A percentile compares a stretch with the other conserved stretches of the same genome.
phyloP scores from a whole-genome alignment of 2,113 vertebrate genomes.

The Psilopsiagon aymara region DNA sequence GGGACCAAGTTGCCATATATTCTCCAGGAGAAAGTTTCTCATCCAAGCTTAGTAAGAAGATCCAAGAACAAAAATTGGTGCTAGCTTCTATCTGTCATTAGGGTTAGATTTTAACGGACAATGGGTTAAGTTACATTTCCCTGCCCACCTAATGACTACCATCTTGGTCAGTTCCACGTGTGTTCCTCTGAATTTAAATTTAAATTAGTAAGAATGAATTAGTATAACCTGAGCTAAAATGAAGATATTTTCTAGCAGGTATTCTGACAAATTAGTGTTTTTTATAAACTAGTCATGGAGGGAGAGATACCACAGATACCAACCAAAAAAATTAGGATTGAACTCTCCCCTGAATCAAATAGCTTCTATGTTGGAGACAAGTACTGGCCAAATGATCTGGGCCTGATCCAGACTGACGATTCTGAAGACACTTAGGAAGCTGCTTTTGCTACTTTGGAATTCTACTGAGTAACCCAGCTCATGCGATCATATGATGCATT shows the following conservation, averaged over 20 bases:
- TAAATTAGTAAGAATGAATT: neutral
- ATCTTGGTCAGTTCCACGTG: neutral
- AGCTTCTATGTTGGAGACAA: accelerated
- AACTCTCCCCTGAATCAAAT: neutral
- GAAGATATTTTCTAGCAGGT: neutral
- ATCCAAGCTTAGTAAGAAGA: neutral
- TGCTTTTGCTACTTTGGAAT: neutral
- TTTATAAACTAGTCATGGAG: neutral
- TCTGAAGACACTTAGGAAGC: neutral
- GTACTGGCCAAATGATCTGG: neutral
- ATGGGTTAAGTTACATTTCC: neutral
- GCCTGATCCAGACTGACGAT: neutral
- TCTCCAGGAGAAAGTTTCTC: neutral
- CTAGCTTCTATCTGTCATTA: accelerated
- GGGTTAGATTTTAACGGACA: neutral
- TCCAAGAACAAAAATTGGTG: accelerated
- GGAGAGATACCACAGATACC: neutral
- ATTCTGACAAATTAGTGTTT: neutral
- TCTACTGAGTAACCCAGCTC: neutral
- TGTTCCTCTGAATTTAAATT: neutral
- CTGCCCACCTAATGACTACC: neutral
- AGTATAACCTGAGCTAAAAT: neutral
- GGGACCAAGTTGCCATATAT: neutral
- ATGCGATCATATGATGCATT: neutral
- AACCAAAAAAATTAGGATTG: neutral